Conservation (phyloP, 2,113 vertebrate species). For the Eudyptes chrysolophus region DNA sequence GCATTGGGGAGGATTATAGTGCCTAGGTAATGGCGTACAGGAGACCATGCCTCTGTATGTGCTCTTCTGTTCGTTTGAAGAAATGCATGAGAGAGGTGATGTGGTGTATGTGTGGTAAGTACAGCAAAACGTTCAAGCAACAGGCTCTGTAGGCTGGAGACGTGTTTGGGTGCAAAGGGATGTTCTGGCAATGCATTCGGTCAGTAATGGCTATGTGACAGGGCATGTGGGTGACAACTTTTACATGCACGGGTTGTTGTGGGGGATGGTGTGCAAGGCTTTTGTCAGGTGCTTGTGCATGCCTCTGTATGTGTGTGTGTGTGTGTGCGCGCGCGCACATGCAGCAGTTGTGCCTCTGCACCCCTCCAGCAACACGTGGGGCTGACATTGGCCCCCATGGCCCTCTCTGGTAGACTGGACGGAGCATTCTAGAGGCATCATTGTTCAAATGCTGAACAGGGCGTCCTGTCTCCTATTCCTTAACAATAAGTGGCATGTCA, state of each 20-base stretch:
- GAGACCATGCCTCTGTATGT: neutral
- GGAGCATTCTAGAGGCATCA: neutral
- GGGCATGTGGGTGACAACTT: neutral
- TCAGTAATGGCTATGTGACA: neutral
- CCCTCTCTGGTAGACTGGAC: neutral
- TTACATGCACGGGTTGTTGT: neutral
- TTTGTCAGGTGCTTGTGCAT: neutral
- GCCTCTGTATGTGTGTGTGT: neutral
- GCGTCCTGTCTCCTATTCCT: neutral
- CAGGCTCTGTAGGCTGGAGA: fast-evolving
- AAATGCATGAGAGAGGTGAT: neutral
- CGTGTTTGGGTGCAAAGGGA: neutral
- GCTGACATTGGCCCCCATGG: neutral
- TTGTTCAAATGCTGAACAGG: fast-evolving
- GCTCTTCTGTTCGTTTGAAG: neutral
- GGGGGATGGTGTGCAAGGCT: neutral
- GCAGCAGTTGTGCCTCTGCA: neutral
- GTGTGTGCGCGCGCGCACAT: no score
- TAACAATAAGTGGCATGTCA: neutral
- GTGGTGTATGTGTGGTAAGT: neutral
- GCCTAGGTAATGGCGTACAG: fast-evolving
- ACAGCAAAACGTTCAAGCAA: neutral
- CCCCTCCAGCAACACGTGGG: neutral
- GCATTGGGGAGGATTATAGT: fast-evolving
- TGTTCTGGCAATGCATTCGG: neutral